Percentiles rank a stretch among this genome's conserved stretches.
Evolutionary conservation across 2,797 vertebrate species (phyloP).

Genomic region (Danio tinwini): DNA sequence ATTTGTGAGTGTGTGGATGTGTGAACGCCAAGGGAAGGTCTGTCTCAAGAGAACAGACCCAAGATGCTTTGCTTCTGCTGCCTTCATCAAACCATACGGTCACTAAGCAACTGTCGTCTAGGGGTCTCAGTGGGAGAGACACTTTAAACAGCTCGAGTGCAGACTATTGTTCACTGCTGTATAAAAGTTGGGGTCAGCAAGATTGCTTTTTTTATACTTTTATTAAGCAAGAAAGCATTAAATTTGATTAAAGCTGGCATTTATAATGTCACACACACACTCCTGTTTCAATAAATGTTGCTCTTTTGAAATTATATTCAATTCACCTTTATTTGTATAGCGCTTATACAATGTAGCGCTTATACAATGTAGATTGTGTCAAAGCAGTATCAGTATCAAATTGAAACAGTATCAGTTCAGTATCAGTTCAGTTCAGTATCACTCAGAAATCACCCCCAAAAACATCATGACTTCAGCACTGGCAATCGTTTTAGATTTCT

Average conservation of each 20-base stretch:
- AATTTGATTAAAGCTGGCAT: background rate
- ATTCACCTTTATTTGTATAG: too few species aligned
- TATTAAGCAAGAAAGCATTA: background rate
- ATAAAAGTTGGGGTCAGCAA: background rate
- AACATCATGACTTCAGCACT: background rate
- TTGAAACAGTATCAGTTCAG: too few species aligned
- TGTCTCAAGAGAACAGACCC: constrained; percentile 38
- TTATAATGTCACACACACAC: background rate
- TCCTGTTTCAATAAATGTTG: background rate
- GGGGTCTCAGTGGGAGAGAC: constrained; percentile 37
- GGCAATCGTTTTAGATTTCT: too few species aligned
- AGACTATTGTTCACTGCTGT: background rate
- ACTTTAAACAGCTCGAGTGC: constrained; percentile 31
- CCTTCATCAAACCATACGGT: constrained; percentile 35
- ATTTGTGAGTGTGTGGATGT: constrained; percentile 19
- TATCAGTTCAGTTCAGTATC: too few species aligned
- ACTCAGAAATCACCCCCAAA: background rate
- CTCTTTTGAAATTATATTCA: background rate
- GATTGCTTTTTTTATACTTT: background rate
- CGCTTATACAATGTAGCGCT: too few species aligned
- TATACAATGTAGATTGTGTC: too few species aligned
- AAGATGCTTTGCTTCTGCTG: constrained; percentile 40
- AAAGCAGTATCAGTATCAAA: too few species aligned
- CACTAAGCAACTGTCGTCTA: constrained; percentile 55
- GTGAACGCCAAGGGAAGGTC: constrained; percentile 59